A percentile compares a stretch with the other conserved stretches of the same genome.
phyloP scores from a whole-genome alignment of 2,113 vertebrate genomes.

The Upupa epops region DNA sequence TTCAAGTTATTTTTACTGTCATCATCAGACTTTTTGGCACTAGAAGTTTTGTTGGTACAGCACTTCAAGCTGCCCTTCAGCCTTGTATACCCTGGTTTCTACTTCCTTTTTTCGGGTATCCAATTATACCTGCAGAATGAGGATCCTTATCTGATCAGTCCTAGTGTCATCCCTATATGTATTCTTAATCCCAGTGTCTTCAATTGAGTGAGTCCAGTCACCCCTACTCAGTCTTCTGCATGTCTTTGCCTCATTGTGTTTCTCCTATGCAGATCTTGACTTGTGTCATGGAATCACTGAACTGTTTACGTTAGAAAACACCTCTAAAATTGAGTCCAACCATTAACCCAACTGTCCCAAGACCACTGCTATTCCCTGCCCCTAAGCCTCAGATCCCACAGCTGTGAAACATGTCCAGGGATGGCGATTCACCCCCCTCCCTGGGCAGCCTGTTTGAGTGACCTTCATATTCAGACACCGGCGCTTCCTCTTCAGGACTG shows the following conservation, averaged over 20 bases:
- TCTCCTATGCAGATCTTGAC: neutral
- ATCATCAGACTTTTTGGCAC: neutral
- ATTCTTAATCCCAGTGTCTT: neutral
- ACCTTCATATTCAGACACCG: no score
- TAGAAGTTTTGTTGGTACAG: neutral
- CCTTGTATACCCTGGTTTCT: neutral
- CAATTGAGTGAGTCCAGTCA: neutral
- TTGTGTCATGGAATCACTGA: neutral
- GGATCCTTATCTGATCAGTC: conserved; percentile 48
- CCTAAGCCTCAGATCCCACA: no score
- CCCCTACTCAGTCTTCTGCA: neutral
- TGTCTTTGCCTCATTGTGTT: neutral
- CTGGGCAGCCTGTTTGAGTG: no score
- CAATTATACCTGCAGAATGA: conserved; percentile 56
- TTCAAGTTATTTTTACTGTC: neutral
- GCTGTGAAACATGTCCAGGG: no score
- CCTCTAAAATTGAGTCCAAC: no score
- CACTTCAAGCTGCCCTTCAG: conserved; percentile 22
- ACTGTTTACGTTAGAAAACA: no score
- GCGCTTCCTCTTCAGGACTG: neutral
- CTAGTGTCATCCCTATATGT: neutral
- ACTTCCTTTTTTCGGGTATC: conserved; percentile 14
- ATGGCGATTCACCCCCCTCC: no score
- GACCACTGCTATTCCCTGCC: no score
- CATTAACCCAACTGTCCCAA: no score